Evolutionary conservation across 2,113 vertebrate species (phyloP).

Genomic region (Blennius ocellaris): DNA sequence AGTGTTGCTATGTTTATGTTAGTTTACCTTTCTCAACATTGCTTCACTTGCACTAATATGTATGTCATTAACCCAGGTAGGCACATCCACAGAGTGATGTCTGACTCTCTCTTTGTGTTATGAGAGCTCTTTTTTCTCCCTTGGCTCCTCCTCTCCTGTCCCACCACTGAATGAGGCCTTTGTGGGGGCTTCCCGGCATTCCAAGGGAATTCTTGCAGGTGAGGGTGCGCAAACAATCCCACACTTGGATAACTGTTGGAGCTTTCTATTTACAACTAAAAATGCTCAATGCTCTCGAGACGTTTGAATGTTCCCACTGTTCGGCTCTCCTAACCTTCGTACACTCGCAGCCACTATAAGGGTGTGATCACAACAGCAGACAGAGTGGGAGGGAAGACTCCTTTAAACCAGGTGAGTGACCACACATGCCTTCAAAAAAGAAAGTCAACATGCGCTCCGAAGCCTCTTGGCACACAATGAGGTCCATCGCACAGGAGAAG

Average conservation of each 20-base stretch:
- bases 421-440: constrained; percentile 31
- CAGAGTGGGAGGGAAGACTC: constrained; percentile 50
- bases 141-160: constrained; percentile 57
- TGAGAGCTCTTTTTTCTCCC: constrained; percentile 39
- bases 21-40: not conserved
- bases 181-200: constrained; percentile 72
- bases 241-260: constrained; percentile 20
- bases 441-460: constrained; percentile 30
- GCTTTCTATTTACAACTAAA: not conserved
- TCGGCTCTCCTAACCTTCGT: constrained; percentile 9
- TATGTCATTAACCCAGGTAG: constrained; percentile 32
- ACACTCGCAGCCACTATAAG: constrained; percentile 14
- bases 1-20: not conserved
- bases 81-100: constrained; percentile 35
- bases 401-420: constrained; percentile 60
- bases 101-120: constrained; percentile 29
- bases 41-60: not conserved
- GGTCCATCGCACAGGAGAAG: constrained; percentile 7
- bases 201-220: constrained; percentile 73
- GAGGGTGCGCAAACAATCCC: constrained; percentile 55
- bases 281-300: constrained; percentile 2
- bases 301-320: not conserved
- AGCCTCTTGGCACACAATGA: constrained; percentile 7
- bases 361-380: constrained; percentile 50
- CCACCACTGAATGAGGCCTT: constrained; percentile 72